Evolutionary conservation across 2,797 vertebrate species (phyloP).

Genomic region (Calcarius lapponicus): DNA sequence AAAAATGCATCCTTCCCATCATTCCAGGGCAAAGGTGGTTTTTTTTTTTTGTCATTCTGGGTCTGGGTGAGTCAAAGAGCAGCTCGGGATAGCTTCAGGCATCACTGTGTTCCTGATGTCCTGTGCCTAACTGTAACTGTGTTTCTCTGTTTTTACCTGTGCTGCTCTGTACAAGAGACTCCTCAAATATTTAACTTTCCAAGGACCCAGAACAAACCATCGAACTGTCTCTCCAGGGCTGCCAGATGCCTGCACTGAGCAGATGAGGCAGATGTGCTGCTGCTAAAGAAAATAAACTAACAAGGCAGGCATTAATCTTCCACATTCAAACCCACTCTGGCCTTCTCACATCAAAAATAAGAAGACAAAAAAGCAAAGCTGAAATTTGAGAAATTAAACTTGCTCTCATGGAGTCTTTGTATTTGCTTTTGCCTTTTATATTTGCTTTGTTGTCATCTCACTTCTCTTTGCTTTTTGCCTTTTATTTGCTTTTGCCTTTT

Average conservation of each 20-base stretch:
- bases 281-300: not conserved
- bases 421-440: not conserved
- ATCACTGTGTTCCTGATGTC: accelerated
- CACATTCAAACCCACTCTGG: not conserved
- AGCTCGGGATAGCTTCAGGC: not conserved
- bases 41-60: not conserved
- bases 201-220: not conserved
- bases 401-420: not conserved
- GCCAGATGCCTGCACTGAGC: not conserved
- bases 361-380: not conserved
- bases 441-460: not conserved
- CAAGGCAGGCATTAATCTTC: not conserved
- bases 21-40: not conserved
- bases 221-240: not conserved
- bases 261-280: not conserved
- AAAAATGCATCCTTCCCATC: not conserved
- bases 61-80: not conserved
- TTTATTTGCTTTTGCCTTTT: constrained; percentile 25
- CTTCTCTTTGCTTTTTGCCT: not conserved
- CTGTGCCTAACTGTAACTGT: not conserved
- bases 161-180: not conserved
- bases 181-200: not conserved
- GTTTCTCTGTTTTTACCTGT: not conserved
- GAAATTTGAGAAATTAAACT: not conserved
- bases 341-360: not conserved